These are phyloP conservation scores for Priocnemis perturbator DNA, from an alignment of 2,888 invertebrate genomes.

Conservation along the genomic window DNA sequence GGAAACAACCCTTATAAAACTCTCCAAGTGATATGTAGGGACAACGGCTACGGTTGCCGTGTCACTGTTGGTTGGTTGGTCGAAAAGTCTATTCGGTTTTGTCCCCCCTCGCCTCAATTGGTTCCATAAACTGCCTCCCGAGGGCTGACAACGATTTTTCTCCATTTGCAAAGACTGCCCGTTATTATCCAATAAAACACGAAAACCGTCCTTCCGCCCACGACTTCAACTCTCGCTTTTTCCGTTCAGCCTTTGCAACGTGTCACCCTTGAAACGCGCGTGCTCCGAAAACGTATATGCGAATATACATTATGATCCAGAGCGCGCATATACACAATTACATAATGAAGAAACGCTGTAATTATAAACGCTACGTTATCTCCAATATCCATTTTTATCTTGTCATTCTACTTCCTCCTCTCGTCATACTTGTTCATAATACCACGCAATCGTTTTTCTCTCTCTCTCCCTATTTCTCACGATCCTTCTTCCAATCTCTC, in stretches of 20 bases:
- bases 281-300: slow-evolving; percentile 50
- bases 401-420: slow-evolving; percentile 20
- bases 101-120: slow-evolving; percentile 5
- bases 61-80: slow-evolving; percentile 44
- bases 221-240: background rate
- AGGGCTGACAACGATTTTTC: background rate
- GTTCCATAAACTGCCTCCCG: slow-evolving; percentile 5
- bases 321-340: slow-evolving; percentile 60
- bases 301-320: slow-evolving; percentile 53
- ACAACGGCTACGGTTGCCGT: slow-evolving; percentile 35
- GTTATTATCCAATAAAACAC: too few species aligned
- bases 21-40: slow-evolving; percentile 52
- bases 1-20: slow-evolving; percentile 39
- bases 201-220: too few species aligned
- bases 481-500: too few species aligned
- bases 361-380: slow-evolving; percentile 59
- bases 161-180: background rate
- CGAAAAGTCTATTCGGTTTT: slow-evolving; percentile 38
- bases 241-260: slow-evolving; percentile 13
- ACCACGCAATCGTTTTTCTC: background rate
- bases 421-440: slow-evolving; percentile 13
- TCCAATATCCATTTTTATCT: slow-evolving; percentile 34
- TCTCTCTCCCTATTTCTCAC: slow-evolving; percentile 6
- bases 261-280: slow-evolving; percentile 24
- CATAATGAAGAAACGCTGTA: slow-evolving; percentile 61